These are phyloP conservation scores for Brachyistius frenatus DNA, from an alignment of 2,113 vertebrate genomes.

Conservation along the genomic window DNA sequence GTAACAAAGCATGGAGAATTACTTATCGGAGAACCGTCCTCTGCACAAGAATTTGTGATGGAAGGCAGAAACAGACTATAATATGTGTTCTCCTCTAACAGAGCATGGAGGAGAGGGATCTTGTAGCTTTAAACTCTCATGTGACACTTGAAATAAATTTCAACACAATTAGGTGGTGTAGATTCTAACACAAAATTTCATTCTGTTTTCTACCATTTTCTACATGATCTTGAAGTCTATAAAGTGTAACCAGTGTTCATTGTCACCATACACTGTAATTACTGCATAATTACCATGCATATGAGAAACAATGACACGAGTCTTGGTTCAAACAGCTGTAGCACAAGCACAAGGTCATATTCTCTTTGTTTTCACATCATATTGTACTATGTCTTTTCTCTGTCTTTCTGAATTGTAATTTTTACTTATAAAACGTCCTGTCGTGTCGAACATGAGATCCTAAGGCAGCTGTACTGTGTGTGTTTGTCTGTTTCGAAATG, in stretches of 20 bases:
- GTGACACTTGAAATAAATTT: conserved; percentile 36
- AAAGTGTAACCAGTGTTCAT: conserved; percentile 27
- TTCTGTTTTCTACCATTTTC: conserved; percentile 17
- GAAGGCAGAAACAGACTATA: conserved; percentile 27
- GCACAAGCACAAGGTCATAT: conserved; percentile 32
- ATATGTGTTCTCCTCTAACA: not conserved
- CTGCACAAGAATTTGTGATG: conserved; percentile 70
- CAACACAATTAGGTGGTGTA: conserved; percentile 23
- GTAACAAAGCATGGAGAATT: conserved; percentile 72
- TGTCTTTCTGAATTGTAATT: conserved; percentile 9
- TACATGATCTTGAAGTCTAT: conserved; percentile 38
- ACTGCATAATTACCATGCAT: conserved; percentile 49
- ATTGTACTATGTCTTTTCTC: not conserved
- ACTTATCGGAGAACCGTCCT: conserved; percentile 81
- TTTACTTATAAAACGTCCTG: not conserved
- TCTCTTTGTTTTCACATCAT: conserved; percentile 10
- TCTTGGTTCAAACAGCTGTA: conserved; percentile 37
- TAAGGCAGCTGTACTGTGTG: not conserved
- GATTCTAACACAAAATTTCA: conserved; percentile 46
- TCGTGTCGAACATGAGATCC: not conserved
- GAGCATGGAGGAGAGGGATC: not conserved
- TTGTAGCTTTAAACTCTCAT: conserved; percentile 13
- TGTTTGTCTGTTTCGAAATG: not conserved
- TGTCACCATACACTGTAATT: conserved; percentile 62
- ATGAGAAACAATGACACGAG: conserved; percentile 18